phyloP scores from a whole-genome alignment of 2,797 vertebrate genomes.

The Balearica regulorum region DNA sequence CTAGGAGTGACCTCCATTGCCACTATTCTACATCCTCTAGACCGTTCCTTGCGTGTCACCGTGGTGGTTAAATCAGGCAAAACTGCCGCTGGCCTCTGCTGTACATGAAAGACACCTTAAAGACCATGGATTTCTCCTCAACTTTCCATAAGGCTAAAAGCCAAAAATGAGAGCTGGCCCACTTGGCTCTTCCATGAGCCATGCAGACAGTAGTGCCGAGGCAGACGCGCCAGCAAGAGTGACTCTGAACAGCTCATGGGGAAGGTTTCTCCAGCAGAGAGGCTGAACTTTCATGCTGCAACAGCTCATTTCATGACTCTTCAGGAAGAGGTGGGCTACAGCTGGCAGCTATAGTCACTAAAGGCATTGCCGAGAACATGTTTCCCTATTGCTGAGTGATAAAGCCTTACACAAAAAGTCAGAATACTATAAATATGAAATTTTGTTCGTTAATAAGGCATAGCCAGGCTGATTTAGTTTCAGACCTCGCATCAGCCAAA shows the following conservation, averaged over 20 bases:
- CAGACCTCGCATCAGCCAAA: conserved; percentile 64
- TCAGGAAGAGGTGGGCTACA: conserved; percentile 60
- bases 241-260: conserved; percentile 1
- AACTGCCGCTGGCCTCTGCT: not conserved
- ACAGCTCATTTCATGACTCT: conserved; percentile 58
- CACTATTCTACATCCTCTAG: not conserved
- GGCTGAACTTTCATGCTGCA: conserved; percentile 42
- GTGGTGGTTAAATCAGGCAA: not conserved
- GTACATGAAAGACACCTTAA: not conserved
- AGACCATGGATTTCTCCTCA: not conserved
- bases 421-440: not conserved
- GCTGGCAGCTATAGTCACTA: conserved; percentile 33
- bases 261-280: conserved; percentile 33
- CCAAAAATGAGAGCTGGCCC: not conserved
- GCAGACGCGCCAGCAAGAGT: conserved; percentile 3
- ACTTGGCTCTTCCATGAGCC: conserved; percentile 44
- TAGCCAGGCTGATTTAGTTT: conserved; percentile 54
- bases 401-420: not conserved
- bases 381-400: not conserved
- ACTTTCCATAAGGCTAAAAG: not conserved
- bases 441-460: conserved; percentile 32
- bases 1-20: not conserved
- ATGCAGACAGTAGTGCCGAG: not conserved
- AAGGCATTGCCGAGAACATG: conserved; percentile 13
- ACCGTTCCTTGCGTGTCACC: not conserved